Evolutionary conservation across 2,797 vertebrate genomes (phyloP).

Genomic region (Okamejei kenojei): DNA sequence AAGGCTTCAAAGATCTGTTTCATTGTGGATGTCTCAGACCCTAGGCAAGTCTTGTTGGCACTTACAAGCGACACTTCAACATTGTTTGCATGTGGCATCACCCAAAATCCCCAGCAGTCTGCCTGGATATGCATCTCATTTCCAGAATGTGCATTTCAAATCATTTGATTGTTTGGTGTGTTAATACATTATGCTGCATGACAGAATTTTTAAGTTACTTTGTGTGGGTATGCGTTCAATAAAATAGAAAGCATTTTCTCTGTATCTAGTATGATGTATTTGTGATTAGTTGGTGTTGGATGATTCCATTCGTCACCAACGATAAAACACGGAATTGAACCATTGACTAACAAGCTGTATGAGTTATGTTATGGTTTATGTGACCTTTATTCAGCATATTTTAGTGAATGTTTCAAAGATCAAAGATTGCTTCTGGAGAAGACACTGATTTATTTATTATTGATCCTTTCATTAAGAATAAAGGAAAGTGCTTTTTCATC

Average conservation of each 20-base stretch:
- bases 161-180: background rate
- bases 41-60: too few relatives aligned
- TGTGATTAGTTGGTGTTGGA: background rate
- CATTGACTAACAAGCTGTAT: background rate
- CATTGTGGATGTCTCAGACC: too few relatives aligned
- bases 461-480: conserved; percentile 13
- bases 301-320: background rate
- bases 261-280: background rate
- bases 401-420: background rate
- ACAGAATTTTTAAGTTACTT: background rate
- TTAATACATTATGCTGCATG: background rate
- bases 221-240: background rate
- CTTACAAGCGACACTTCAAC: too few relatives aligned
- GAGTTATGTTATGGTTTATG: background rate
- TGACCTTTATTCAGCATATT: background rate
- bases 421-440: background rate
- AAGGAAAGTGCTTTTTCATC: background rate
- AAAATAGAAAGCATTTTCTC: background rate
- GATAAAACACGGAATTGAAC: background rate
- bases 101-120: too few relatives aligned
- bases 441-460: background rate
- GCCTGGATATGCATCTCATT: too few relatives aligned
- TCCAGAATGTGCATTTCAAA: background rate
- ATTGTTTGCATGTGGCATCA: too few relatives aligned
- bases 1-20: too few relatives aligned